A percentile compares a stretch with the other conserved stretches of the same genome.
phyloP scores from a whole-genome alignment of 2,888 invertebrate genomes.

The Epistrophella euchroma region DNA sequence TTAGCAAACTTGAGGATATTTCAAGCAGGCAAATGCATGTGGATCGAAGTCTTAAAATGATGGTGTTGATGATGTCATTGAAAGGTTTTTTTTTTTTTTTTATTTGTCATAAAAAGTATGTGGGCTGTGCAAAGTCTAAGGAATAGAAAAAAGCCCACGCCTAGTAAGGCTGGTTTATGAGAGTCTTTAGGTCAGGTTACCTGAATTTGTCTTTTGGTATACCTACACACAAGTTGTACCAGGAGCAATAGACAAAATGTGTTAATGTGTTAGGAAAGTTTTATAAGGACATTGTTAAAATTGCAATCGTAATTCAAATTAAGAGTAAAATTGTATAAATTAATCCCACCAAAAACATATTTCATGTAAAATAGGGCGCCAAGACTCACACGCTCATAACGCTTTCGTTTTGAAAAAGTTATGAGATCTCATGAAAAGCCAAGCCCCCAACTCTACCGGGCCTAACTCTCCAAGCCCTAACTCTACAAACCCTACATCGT shows the following conservation, averaged over 20 bases:
- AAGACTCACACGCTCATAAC: too few species aligned
- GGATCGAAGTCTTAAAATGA: conserved; percentile 39
- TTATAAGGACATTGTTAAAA: not conserved
- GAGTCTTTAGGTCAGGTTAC: conserved; percentile 67
- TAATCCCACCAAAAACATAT: too few species aligned
- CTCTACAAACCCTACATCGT: too few species aligned
- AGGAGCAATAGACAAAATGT: conserved; percentile 1
- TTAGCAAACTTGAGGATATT: conserved; percentile 29
- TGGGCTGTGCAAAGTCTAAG: conserved; percentile 27
- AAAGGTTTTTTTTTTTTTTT: conserved; percentile 29
- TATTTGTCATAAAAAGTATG: conserved; percentile 2
- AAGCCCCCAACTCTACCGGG: too few species aligned
- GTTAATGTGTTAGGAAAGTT: not conserved
- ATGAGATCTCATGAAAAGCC: too few species aligned
- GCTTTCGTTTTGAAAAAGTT: too few species aligned
- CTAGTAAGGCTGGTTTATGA: conserved; percentile 46
- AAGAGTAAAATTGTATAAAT: too few species aligned
- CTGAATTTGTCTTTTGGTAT: conserved; percentile 1
- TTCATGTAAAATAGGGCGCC: too few species aligned
- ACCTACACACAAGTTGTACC: not conserved
- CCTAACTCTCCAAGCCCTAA: too few species aligned
- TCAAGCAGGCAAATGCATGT: conserved; percentile 27
- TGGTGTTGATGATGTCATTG: conserved; percentile 72
- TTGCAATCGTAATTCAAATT: too few species aligned
- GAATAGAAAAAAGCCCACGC: conserved; percentile 46